phyloP scores from a whole-genome alignment of 1,140 invertebrate species.

The Plutomurus gul region DNA sequence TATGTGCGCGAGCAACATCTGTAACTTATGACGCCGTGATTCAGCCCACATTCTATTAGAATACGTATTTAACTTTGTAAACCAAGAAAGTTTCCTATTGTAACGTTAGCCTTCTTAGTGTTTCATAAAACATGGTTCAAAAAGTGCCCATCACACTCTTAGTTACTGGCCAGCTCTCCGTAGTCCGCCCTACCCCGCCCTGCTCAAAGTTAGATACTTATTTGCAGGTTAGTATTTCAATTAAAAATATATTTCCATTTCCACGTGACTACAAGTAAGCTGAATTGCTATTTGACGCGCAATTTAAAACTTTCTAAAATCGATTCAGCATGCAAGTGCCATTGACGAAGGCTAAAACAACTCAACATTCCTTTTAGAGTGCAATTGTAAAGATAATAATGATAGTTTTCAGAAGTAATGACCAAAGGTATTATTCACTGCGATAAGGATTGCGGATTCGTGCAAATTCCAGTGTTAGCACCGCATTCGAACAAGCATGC shows the following conservation, averaged over 20 bases:
- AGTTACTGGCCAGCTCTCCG: too few relatives aligned
- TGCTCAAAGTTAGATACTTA: too few relatives aligned
- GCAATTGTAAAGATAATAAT: background rate
- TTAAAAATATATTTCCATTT: too few relatives aligned
- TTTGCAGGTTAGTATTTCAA: too few relatives aligned
- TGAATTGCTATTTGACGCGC: too few relatives aligned
- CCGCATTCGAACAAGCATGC: background rate
- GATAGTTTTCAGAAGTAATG: background rate
- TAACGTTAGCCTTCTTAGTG: background rate
- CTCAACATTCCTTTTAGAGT: too few relatives aligned
- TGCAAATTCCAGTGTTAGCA: background rate
- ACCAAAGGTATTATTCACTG: background rate
- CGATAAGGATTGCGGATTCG: slow-evolving; percentile 4
- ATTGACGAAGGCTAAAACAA: too few relatives aligned
- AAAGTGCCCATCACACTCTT: too few relatives aligned
- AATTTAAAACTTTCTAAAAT: too few relatives aligned
- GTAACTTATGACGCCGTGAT: slow-evolving; percentile 45
- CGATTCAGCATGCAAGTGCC: too few relatives aligned
- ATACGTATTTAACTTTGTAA: slow-evolving; percentile 19
- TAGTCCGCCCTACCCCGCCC: too few relatives aligned
- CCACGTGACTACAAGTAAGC: too few relatives aligned
- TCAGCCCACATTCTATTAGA: slow-evolving; percentile 33
- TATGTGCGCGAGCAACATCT: slow-evolving; percentile 43
- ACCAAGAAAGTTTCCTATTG: background rate
- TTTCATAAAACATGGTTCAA: background rate